Conservation (phyloP, 2,797 vertebrate species). For the Argentina silus region DNA sequence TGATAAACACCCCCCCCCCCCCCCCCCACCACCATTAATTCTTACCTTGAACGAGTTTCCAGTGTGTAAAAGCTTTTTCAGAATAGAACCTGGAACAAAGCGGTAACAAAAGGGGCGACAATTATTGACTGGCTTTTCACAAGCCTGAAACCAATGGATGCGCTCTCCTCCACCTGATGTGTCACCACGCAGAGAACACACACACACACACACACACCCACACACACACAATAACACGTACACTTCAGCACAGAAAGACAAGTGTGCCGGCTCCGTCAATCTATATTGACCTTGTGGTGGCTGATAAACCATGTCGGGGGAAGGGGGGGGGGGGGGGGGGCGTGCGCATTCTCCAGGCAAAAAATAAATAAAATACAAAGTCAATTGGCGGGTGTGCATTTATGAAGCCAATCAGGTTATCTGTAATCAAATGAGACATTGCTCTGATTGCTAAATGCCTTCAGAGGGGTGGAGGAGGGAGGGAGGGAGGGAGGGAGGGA, state of each 20-base stretch:
- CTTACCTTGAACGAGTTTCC: constrained; percentile 97
- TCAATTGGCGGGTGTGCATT: constrained; percentile 50
- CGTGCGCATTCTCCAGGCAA: constrained; percentile 53
- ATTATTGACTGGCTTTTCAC: not conserved
- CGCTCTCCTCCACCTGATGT: not conserved
- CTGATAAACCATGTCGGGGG: constrained; percentile 39
- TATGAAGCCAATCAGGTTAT: constrained; percentile 49
- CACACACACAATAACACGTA: not conserved
- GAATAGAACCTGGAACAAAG: constrained; percentile 87
- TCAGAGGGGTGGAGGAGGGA: constrained; percentile 1
- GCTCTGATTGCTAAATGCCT: constrained; percentile 63
- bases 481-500: not conserved
- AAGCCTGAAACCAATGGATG: constrained; percentile 14
- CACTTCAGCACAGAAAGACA: not conserved
- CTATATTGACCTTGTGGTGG: constrained; percentile 55
- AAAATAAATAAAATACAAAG: constrained; percentile 59
- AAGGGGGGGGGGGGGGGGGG: constrained; percentile 26
- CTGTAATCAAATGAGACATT: constrained; percentile 64
- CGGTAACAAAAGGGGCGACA: not conserved
- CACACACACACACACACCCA: not conserved
- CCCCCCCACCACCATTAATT: not conserved
- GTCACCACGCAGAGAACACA: constrained; percentile 6
- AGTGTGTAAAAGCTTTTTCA: constrained; percentile 99
- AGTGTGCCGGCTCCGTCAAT: constrained; percentile 26
- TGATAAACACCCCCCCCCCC: not conserved